Evolutionary conservation across 2,113 vertebrate species (phyloP).

Genomic region (Cichladusa arquata): DNA sequence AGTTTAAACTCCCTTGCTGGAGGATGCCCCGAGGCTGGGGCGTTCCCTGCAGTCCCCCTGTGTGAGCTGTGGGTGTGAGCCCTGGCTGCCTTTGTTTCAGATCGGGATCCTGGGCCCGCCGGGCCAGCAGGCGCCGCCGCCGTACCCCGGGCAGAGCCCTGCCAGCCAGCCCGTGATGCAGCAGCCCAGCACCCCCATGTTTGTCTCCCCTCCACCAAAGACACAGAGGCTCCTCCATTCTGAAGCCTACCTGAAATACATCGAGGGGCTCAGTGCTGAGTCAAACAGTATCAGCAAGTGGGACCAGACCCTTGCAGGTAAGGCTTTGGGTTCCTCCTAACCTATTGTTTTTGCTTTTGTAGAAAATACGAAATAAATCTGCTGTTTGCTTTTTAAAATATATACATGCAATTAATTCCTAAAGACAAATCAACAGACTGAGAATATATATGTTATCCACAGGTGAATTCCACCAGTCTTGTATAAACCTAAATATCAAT

Average conservation of each 20-base stretch:
- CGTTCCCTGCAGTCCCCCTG: neutral
- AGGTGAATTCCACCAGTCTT: neutral
- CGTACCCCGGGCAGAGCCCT: conserved; percentile 88
- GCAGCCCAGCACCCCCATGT: conserved; percentile 93
- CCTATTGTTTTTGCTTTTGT: neutral
- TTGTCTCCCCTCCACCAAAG: conserved; percentile 94
- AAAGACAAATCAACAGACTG: neutral
- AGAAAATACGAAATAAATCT: neutral
- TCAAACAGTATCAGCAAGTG: conserved; percentile 94
- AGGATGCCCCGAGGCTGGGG: neutral
- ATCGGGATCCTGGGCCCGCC: conserved; percentile 79
- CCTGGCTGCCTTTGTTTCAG: conserved; percentile 57
- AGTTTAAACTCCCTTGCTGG: neutral
- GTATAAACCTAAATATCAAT: neutral
- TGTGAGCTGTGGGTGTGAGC: neutral
- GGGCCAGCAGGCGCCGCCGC: conserved; percentile 89
- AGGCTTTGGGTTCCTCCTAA: neutral
- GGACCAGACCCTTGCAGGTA: conserved; percentile 96
- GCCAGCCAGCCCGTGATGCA: conserved; percentile 83
- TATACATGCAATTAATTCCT: neutral
- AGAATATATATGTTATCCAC: neutral
- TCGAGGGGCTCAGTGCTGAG: conserved; percentile 94
- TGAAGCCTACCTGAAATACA: conserved; percentile 96
- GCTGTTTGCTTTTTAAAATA: neutral
- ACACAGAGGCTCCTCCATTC: conserved; percentile 95